Conservation (phyloP, 2,888 invertebrate species). For the Pimpla rufipes region DNA sequence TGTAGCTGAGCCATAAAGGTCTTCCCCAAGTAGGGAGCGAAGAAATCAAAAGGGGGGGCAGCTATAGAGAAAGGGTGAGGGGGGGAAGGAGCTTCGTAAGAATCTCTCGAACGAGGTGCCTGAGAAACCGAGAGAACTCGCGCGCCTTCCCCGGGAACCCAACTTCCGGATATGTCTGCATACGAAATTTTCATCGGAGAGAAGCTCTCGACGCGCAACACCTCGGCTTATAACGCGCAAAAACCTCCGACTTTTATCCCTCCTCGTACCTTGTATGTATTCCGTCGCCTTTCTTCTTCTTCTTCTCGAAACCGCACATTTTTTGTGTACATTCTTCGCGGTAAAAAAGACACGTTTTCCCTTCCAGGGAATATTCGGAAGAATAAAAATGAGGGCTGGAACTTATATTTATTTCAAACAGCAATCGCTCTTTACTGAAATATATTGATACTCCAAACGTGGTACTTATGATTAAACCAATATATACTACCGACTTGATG, state of each 20-base stretch:
- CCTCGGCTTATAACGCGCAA: slow-evolving; percentile 63
- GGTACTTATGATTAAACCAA: no score
- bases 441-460: no score
- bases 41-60: slow-evolving; percentile 60
- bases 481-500: no score
- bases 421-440: no score
- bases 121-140: slow-evolving; percentile 45
- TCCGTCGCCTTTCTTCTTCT: slow-evolving; percentile 70
- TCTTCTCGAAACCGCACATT: slow-evolving; percentile 74
- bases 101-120: slow-evolving; percentile 54
- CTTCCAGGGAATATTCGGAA: background rate
- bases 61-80: slow-evolving; percentile 83
- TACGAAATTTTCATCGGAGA: slow-evolving; percentile 61
- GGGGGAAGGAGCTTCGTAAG: slow-evolving; percentile 81
- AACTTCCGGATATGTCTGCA: slow-evolving; percentile 57
- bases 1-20: slow-evolving; percentile 41
- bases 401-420: background rate
- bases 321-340: slow-evolving; percentile 61
- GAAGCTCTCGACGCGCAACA: slow-evolving; percentile 44
- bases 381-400: no score
- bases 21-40: slow-evolving; percentile 46
- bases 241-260: slow-evolving; percentile 57
- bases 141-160: slow-evolving; percentile 30
- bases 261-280: slow-evolving; percentile 59
- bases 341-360: background rate